A percentile compares a stretch with the other conserved stretches of the same genome.
Conservation (phyloP, 2,888 invertebrate genomes). For the Cacoxenus indagator region DNA sequence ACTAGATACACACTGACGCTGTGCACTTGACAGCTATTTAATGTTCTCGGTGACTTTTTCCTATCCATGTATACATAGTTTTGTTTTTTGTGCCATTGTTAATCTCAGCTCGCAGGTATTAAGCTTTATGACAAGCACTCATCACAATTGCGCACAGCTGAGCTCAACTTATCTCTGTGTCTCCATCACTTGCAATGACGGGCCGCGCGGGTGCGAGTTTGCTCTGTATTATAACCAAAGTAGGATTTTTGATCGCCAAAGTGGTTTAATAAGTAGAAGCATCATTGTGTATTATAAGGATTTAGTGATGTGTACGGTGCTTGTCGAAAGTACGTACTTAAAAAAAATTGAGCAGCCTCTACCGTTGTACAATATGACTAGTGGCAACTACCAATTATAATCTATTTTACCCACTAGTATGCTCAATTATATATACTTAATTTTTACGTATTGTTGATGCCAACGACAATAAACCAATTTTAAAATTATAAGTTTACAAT, state of each 20-base stretch:
- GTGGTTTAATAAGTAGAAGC: too few species aligned
- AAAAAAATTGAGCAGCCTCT: too few species aligned
- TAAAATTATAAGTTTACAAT: too few species aligned
- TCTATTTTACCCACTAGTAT: too few species aligned
- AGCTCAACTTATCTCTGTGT: neutral
- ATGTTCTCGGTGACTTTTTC: neutral
- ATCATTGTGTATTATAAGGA: too few species aligned
- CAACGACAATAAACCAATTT: too few species aligned
- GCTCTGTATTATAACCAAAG: neutral
- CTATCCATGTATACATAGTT: neutral
- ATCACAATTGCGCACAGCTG: neutral
- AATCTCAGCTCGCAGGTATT: neutral
- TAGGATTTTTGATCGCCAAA: neutral
- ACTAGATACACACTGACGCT: neutral
- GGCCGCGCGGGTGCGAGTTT: neutral
- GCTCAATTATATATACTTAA: too few species aligned
- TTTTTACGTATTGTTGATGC: too few species aligned
- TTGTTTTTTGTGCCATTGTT: neutral
- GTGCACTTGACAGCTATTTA: constrained; percentile 6
- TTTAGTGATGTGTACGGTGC: too few species aligned
- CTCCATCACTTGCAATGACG: neutral
- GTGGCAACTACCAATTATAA: too few species aligned
- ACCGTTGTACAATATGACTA: too few species aligned
- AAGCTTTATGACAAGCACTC: constrained; percentile 5
- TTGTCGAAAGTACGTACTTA: too few species aligned